Percentiles rank a stretch among this genome's conserved stretches.
phyloP scores from a whole-genome alignment of 2,113 vertebrate species.

The Mesocricetus auratus region DNA sequence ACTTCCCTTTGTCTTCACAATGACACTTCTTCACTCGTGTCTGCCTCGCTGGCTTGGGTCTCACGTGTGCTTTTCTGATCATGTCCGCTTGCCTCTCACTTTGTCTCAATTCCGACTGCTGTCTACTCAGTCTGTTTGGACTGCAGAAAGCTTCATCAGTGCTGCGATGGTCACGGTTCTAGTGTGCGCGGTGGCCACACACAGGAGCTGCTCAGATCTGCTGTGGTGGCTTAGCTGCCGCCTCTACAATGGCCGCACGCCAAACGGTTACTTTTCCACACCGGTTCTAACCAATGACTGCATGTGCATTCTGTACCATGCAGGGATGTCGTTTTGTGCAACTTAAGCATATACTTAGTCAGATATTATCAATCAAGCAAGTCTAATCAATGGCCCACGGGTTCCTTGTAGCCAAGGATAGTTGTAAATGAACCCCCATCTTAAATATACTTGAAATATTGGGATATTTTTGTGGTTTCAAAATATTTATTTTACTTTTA shows the following conservation, averaged over 20 bases:
- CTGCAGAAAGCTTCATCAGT: neutral
- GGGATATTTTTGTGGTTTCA: neutral
- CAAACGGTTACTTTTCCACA: neutral
- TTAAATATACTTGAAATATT: neutral
- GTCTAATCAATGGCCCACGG: neutral
- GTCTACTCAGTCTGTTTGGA: no score
- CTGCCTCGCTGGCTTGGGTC: neutral
- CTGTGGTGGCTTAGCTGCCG: neutral
- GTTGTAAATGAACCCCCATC: neutral
- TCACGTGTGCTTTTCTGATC: neutral
- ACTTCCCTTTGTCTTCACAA: neutral
- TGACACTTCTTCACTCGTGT: rapidly evolving
- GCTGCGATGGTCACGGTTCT: neutral
- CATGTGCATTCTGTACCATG: rapidly evolving
- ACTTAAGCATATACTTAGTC: neutral
- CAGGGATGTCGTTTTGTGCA: neutral
- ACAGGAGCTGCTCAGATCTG: neutral
- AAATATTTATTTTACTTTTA: no score
- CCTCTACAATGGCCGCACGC: neutral
- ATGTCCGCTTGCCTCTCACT: no score
- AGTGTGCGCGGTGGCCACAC: neutral
- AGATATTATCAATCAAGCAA: neutral
- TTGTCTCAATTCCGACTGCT: neutral
- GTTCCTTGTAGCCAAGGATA: neutral
- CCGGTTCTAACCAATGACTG: neutral